Evolutionary conservation across 1,140 invertebrate genomes (phyloP).

Genomic region (Acromyrmex charruanus): DNA sequence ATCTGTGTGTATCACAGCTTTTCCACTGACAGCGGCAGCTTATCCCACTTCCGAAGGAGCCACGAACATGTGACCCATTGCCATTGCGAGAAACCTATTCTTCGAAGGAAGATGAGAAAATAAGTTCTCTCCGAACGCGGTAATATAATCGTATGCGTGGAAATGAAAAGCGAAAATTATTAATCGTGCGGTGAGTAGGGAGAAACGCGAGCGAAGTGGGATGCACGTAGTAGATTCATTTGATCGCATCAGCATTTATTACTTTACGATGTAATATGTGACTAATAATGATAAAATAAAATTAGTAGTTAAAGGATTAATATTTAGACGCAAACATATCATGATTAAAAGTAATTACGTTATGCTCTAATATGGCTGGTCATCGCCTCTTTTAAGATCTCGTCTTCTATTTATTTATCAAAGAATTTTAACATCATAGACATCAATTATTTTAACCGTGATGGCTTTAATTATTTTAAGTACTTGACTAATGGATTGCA

Average conservation of each 20-base stretch:
- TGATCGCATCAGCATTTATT: not conserved
- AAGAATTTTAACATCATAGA: no score
- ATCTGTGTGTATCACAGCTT: conserved; percentile 68
- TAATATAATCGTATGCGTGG: not conserved
- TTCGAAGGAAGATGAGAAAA: conserved; percentile 53
- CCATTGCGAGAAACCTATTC: conserved; percentile 53
- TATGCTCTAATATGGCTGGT: no score
- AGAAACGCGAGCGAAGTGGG: conserved; percentile 14
- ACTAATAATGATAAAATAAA: not conserved
- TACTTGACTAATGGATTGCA: no score
- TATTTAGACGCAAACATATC: no score
- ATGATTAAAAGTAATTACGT: not conserved
- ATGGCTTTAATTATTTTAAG: no score
- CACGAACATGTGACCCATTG: conserved; percentile 68
- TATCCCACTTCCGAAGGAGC: conserved; percentile 68
- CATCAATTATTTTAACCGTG: no score
- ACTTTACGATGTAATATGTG: not conserved
- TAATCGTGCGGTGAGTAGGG: conserved; percentile 13
- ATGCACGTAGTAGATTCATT: not conserved
- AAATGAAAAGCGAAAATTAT: conserved; percentile 60
- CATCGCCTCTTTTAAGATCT: no score
- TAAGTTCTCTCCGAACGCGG: conserved; percentile 25
- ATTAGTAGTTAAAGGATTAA: not conserved
- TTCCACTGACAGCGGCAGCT: conserved; percentile 64
- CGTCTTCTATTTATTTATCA: no score